Evolutionary conservation across 2,888 invertebrate genomes (phyloP).

Genomic region (Gnatocerus cornutus): DNA sequence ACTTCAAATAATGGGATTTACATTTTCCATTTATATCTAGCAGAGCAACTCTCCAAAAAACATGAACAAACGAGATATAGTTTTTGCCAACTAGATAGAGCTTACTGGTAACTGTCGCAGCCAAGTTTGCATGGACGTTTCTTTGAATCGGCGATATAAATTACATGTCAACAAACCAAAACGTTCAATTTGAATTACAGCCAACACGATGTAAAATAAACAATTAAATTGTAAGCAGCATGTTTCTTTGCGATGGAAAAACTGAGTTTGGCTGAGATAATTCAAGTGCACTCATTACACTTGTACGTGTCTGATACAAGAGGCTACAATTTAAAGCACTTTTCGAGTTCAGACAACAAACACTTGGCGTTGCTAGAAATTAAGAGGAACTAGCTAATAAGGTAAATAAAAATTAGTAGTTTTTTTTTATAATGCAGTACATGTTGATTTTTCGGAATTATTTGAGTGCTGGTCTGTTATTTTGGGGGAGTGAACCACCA

Average conservation of each 20-base stretch:
- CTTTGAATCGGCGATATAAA: constrained; percentile 24
- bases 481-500: too few relatives aligned
- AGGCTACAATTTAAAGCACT: constrained; percentile 36
- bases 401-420: too few relatives aligned
- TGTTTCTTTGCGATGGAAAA: constrained; percentile 22
- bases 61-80: constrained; percentile 10
- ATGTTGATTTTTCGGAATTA: too few relatives aligned
- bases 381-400: not conserved
- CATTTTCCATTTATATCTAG: constrained; percentile 2
- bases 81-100: constrained; percentile 4
- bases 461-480: too few relatives aligned
- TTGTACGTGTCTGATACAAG: constrained; percentile 35
- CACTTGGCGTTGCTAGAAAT: constrained; percentile 1
- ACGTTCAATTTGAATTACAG: constrained; percentile 24
- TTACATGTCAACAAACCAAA: constrained; percentile 11
- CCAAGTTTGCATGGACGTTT: constrained; percentile 17
- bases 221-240: constrained; percentile 30
- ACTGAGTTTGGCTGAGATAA: not conserved
- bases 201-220: constrained; percentile 20
- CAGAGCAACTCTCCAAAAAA: constrained; percentile 12
- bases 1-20: not conserved
- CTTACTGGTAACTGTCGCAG: constrained; percentile 21
- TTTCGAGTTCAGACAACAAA: constrained; percentile 15
- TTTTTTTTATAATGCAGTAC: too few relatives aligned
- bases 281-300: constrained; percentile 39